Conservation (phyloP, 2,888 invertebrate species). For the Bimastos eiseni region DNA sequence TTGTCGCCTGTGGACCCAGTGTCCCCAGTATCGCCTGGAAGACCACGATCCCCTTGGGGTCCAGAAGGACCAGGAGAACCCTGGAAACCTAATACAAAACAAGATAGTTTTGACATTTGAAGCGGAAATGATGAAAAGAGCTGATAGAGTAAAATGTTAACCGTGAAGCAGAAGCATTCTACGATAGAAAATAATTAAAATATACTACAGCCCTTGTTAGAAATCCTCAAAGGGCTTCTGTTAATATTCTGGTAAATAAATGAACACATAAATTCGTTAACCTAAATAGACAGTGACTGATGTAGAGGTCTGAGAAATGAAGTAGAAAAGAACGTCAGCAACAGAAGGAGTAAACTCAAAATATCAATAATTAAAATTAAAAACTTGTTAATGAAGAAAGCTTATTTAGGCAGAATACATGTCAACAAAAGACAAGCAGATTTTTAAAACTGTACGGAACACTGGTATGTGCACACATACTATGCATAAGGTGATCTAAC, state of each 20-base stretch:
- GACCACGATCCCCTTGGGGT: slow-evolving; percentile 24
- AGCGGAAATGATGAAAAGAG: background rate
- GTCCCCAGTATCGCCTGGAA: slow-evolving; percentile 33
- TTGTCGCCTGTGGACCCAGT: slow-evolving; percentile 31
- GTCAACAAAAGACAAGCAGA: background rate
- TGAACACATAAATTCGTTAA: background rate
- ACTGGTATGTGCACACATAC: background rate
- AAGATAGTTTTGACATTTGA: background rate
- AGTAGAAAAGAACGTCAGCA: background rate
- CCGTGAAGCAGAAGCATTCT: background rate
- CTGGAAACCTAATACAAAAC: background rate
- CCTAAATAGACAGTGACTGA: background rate
- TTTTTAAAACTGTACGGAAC: background rate
- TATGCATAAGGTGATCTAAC: background rate
- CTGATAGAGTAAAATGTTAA: background rate
- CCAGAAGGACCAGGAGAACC: background rate
- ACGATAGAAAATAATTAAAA: background rate
- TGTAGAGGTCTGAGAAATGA: background rate
- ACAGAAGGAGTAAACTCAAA: background rate
- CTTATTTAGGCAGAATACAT: background rate
- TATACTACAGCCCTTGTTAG: background rate
- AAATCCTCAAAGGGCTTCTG: background rate
- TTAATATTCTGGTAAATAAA: background rate
- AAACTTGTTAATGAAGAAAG: background rate
- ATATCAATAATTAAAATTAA: background rate